These are phyloP conservation scores for Acanthurus tractus DNA, from an alignment of 2,797 vertebrate genomes.

Conservation along the genomic window DNA sequence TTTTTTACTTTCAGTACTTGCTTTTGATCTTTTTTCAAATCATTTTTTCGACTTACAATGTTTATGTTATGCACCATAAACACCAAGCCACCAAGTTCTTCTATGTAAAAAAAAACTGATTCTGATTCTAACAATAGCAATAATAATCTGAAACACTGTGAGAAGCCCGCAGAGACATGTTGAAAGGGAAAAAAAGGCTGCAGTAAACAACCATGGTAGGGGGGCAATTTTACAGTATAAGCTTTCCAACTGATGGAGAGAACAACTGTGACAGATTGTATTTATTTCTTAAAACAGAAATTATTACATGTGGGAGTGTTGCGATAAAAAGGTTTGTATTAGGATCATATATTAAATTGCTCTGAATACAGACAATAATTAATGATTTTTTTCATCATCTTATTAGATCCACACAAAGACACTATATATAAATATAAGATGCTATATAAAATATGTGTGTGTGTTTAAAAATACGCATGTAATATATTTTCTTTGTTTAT, in stretches of 20 bases:
- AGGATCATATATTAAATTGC: slow-evolving; percentile 9
- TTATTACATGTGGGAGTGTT: slow-evolving; percentile 21
- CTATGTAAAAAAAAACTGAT: too few species aligned
- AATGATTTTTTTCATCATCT: slow-evolving; percentile 10
- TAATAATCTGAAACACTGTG: slow-evolving; percentile 52
- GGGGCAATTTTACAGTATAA: slow-evolving; percentile 12
- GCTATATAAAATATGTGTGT: too few species aligned
- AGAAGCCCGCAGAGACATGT: slow-evolving; percentile 50
- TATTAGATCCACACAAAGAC: slow-evolving; percentile 9
- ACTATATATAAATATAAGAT: too few species aligned
- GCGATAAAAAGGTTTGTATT: slow-evolving; percentile 18
- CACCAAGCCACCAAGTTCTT: too few species aligned
- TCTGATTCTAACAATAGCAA: slow-evolving; percentile 32
- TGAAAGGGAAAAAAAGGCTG: slow-evolving; percentile 23
- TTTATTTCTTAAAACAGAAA: slow-evolving; percentile 17
- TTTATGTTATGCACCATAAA: too few species aligned
- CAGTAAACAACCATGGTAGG: slow-evolving; percentile 50
- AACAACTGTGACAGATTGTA: slow-evolving; percentile 23
- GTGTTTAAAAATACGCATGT: too few species aligned
- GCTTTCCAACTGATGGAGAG: slow-evolving; percentile 35
- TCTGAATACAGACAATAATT: slow-evolving; percentile 19
- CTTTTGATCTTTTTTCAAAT: too few species aligned
- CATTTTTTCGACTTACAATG: too few species aligned
- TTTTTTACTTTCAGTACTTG: too few species aligned
- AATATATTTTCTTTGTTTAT: too few species aligned